Percentiles rank a stretch among this genome's conserved stretches.
These are phyloP conservation scores for Spatulosminthurus flaviceps DNA, from an alignment of 2,888 invertebrate genomes.

Conservation along the genomic window DNA sequence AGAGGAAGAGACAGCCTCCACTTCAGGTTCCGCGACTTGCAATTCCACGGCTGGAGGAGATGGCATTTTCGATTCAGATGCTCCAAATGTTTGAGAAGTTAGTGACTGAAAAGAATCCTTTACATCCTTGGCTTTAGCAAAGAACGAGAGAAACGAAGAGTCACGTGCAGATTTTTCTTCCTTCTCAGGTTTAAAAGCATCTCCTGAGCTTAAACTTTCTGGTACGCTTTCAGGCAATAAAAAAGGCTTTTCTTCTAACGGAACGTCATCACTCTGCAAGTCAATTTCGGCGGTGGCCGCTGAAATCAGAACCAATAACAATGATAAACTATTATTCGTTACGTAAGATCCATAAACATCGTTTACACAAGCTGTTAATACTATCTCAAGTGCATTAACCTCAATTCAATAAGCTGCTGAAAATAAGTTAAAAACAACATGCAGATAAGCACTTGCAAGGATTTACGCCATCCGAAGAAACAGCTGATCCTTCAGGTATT, in stretches of 20 bases:
- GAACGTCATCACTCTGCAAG: constrained; percentile 39
- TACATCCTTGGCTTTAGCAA: constrained; percentile 34
- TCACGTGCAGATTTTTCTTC: constrained; percentile 22
- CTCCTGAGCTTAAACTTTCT: not conserved
- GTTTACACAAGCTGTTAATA: no score
- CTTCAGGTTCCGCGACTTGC: not conserved
- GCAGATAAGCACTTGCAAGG: no score
- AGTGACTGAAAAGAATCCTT: constrained; percentile 11
- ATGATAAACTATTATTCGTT: no score
- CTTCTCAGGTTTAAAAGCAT: not conserved
- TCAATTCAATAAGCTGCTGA: no score
- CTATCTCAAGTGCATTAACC: no score
- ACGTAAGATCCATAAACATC: no score
- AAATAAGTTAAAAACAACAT: no score
- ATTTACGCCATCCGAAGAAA: no score
- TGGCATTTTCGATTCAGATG: not conserved
- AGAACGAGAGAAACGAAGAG: constrained; percentile 32
- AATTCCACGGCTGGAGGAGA: not conserved
- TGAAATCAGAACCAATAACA: constrained; percentile 19
- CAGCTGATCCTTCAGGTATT: no score
- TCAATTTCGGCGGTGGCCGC: constrained; percentile 48
- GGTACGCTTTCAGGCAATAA: not conserved
- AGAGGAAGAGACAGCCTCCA: not conserved
- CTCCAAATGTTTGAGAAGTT: not conserved
- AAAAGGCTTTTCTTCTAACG: constrained; percentile 8